Conservation (phyloP, 2,888 invertebrate species). For the Epistrophe eligans region DNA sequence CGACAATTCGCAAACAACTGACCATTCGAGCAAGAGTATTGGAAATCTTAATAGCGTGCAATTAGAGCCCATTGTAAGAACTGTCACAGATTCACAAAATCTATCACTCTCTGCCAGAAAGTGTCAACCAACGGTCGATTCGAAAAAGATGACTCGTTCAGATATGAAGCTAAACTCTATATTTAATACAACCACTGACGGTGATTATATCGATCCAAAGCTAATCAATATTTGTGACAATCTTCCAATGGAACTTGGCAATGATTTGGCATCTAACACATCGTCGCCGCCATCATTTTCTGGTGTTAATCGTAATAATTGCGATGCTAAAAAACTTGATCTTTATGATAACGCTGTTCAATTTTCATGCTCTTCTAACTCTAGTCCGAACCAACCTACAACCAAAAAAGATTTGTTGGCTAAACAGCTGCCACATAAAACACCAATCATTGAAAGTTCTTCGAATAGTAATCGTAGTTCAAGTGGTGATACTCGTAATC, state of each 20-base stretch:
- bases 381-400: constrained; percentile 50
- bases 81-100: constrained; percentile 30
- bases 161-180: constrained; percentile 79
- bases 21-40: constrained; percentile 8
- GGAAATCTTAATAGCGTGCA: constrained; percentile 47
- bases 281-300: constrained; percentile 78
- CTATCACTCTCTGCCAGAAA: constrained; percentile 20
- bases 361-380: constrained; percentile 45
- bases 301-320: constrained; percentile 33
- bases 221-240: constrained; percentile 90
- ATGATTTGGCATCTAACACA: constrained; percentile 71
- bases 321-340: constrained; percentile 37
- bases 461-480: constrained; percentile 73
- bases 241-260: constrained; percentile 85
- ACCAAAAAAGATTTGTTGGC: constrained; percentile 49
- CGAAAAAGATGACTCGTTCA: constrained; percentile 58
- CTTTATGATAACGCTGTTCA: constrained; percentile 30
- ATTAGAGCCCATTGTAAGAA: constrained; percentile 58
- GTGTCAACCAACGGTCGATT: background rate
- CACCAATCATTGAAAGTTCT: constrained; percentile 23
- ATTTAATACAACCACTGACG: constrained; percentile 78
- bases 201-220: constrained; percentile 85
- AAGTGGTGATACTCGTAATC: constrained; percentile 78
- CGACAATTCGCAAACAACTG: constrained; percentile 40
- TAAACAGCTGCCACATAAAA: constrained; percentile 9